phyloP scores from a whole-genome alignment of 1,140 invertebrate species.

The Glossosoma conforme region DNA sequence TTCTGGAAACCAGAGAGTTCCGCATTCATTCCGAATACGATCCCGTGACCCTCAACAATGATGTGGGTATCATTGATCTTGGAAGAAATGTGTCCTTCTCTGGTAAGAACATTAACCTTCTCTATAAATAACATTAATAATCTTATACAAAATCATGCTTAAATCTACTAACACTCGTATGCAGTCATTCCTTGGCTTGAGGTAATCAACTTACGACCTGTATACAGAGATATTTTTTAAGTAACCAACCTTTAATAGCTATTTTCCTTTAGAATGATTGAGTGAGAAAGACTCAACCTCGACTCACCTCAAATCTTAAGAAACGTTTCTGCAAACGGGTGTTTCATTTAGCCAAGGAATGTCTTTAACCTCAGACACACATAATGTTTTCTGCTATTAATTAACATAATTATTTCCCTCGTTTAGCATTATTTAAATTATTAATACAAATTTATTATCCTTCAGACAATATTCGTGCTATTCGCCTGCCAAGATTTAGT shows the following conservation, averaged over 20 bases:
- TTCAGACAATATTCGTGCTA: slow-evolving; percentile 3
- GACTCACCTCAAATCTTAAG: not conserved
- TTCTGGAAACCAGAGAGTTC: slow-evolving; percentile 15
- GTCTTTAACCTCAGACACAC: not conserved
- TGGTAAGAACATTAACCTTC: too few species aligned
- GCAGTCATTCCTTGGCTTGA: too few species aligned
- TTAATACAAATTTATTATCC: not conserved
- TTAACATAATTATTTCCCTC: not conserved
- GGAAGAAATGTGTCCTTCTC: slow-evolving; percentile 6
- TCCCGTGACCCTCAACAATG: slow-evolving; percentile 10
- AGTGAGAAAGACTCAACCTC: not conserved
- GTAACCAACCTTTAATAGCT: not conserved
- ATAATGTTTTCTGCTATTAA: not conserved
- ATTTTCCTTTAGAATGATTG: not conserved
- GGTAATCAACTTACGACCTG: too few species aligned
- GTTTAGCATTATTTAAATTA: not conserved
- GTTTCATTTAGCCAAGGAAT: not conserved
- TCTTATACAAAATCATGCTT: not conserved
- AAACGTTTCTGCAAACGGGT: not conserved
- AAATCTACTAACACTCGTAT: too few species aligned
- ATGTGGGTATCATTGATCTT: slow-evolving; percentile 19
- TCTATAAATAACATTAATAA: too few species aligned
- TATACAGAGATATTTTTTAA: too few species aligned
- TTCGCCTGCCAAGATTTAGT: slow-evolving; percentile 1
- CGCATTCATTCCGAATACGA: slow-evolving; percentile 20